Percentiles rank a stretch among this genome's conserved stretches.
Conservation (phyloP, 1,140 invertebrate genomes). For the Xylocopa sonorina region DNA sequence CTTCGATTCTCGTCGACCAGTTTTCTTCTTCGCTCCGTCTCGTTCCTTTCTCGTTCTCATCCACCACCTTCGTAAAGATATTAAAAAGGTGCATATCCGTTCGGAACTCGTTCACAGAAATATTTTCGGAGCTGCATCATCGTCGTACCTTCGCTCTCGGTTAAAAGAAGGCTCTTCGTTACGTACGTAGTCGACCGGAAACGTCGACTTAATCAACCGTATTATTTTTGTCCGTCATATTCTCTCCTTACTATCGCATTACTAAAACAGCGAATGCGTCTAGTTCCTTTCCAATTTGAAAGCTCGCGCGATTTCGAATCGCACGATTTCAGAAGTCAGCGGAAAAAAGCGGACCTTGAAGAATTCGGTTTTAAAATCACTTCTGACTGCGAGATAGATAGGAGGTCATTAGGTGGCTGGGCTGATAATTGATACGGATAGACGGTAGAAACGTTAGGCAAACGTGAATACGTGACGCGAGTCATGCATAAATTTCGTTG, state of each 20-base stretch:
- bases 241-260: too few relatives aligned
- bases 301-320: not conserved
- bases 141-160: too few relatives aligned
- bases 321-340: too few relatives aligned
- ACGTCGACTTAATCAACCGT: too few relatives aligned
- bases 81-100: not conserved
- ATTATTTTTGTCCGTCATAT: too few relatives aligned
- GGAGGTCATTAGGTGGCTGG: conserved; percentile 1
- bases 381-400: conserved; percentile 5
- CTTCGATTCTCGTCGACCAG: not conserved
- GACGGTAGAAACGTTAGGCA: not conserved
- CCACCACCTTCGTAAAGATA: not conserved
- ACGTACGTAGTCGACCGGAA: too few relatives aligned
- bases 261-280: too few relatives aligned
- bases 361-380: not conserved
- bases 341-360: not conserved
- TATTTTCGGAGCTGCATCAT: too few relatives aligned
- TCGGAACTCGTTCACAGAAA: too few relatives aligned
- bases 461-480: conserved; percentile 24
- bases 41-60: not conserved
- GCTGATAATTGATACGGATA: not conserved
- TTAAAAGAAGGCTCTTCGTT: too few relatives aligned
- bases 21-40: not conserved
- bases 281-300: not conserved
- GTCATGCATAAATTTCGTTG: conserved; percentile 35